Base-by-base conservation (phyloP, 2,113 vertebrate species). In the Mormoops blainvillei region DNA sequence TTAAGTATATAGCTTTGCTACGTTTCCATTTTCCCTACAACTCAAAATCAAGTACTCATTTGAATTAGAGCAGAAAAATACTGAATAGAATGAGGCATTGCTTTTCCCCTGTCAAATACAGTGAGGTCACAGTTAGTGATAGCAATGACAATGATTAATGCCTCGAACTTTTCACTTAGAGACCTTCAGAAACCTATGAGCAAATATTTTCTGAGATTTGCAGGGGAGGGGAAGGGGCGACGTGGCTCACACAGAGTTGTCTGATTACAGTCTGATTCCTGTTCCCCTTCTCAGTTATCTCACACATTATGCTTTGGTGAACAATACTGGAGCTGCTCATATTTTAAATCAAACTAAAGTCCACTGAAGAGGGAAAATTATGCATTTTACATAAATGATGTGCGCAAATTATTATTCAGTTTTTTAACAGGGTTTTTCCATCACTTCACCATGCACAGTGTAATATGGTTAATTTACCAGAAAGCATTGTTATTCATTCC, bases 401-500 rank as follows among this genome's bases (percentile, higher is more conserved):
- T 84, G 65, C 80, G 88, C 78, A 95, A 93, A 96, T 96, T 95
- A 95, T 94, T 95, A 85, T 95, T 95, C 97, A 16, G 1, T 89
- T 96, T 61, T 95, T 97, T 84, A 96, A 95, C 86, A 84, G 74
- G 41, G 48, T 50, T 96, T 92, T 84, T 31, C 89, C 28, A 90
- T 96, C 93, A 54, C 91, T 96, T 95, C 94, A 87, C 74, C 31
- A 67, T 85, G 95, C 80, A 73, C 50, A 71, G 43, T 78, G 93
- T 92, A 94, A 95, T 80, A 71, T 12, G 83, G 97, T 94, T 97
- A 97, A 97, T 97, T 98, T 97, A 97, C 93, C 97, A 97, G 95
- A 96, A 92, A 97, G 91, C 97, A 94, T 92, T 61, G 95, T 96
- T 95, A 84, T 94, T 92, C 95, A 89, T 95, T 96, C 93, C 38